phyloP scores from a whole-genome alignment of 2,888 invertebrate species.

The Temnothorax rugatulus region DNA sequence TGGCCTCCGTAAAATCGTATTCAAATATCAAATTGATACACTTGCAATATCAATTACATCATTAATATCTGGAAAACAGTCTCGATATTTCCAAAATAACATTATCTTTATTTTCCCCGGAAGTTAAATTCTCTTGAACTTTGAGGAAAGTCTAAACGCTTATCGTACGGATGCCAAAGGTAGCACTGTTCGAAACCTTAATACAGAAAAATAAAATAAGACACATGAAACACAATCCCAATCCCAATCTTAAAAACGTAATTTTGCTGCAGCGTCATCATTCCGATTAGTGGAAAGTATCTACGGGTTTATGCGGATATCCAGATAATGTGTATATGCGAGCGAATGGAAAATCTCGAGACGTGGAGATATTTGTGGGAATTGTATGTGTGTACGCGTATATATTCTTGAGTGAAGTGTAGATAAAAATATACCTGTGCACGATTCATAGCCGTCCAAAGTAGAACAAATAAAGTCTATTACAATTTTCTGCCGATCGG shows the following conservation, averaged over 20 bases:
- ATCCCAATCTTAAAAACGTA: constrained; percentile 3
- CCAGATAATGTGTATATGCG: constrained; percentile 10
- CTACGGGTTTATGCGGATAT: constrained; percentile 35
- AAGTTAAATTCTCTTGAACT: background rate
- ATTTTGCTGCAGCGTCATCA: constrained; percentile 33
- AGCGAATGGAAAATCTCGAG: constrained; percentile 31
- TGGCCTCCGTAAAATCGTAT: constrained; percentile 12
- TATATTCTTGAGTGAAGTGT: constrained; percentile 72
- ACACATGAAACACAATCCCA: constrained; percentile 21
- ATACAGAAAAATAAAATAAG: background rate
- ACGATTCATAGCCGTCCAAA: constrained; percentile 78
- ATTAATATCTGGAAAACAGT: background rate
- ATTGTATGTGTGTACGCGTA: constrained; percentile 63
- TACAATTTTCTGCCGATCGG: constrained; percentile 75
- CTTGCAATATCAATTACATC: background rate
- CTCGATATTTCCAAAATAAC: background rate
- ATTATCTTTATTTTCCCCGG: background rate
- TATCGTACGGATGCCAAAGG: constrained; percentile 20
- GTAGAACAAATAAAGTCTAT: constrained; percentile 78
- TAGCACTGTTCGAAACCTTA: background rate
- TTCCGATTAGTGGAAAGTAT: constrained; percentile 4
- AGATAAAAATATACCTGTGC: constrained; percentile 75
- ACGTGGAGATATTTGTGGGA: constrained; percentile 54
- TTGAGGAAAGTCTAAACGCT: background rate
- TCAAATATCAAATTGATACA: background rate